phyloP scores from a whole-genome alignment of 2,888 invertebrate species.

The Spilosoma lubricipeda region DNA sequence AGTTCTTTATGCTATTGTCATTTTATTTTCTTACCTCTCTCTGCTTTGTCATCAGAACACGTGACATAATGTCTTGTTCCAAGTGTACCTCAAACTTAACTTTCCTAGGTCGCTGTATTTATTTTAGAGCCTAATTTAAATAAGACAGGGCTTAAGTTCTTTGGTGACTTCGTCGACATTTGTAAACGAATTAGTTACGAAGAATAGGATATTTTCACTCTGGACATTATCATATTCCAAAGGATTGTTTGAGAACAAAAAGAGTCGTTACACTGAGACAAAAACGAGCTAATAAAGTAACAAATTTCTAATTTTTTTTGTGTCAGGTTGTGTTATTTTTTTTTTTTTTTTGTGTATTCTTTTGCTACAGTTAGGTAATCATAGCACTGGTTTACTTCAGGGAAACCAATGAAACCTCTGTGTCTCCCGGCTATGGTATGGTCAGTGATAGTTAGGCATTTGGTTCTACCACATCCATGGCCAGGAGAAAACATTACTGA shows the following conservation, averaged over 20 bases:
- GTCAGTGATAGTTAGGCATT: neutral
- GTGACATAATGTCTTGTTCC: slow-evolving; percentile 15
- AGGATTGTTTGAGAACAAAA: slow-evolving; percentile 43
- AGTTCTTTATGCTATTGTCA: neutral
- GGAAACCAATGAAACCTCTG: neutral
- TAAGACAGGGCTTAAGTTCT: slow-evolving; percentile 81
- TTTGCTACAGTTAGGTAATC: too few relatives aligned
- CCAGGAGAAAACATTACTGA: neutral
- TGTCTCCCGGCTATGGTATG: neutral
- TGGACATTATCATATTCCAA: slow-evolving; percentile 60
- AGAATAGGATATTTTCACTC: slow-evolving; percentile 66
- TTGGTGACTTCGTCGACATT: slow-evolving; percentile 77
- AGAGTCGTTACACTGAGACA: neutral
- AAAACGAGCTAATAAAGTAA: neutral
- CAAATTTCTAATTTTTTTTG: neutral
- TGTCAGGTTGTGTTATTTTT: too few relatives aligned
- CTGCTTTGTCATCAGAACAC: slow-evolving; percentile 33
- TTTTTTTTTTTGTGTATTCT: too few relatives aligned
- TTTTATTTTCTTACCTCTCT: neutral
- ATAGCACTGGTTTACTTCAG: too few relatives aligned
- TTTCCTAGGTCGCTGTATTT: slow-evolving; percentile 71
- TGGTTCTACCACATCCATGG: neutral
- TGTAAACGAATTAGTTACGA: slow-evolving; percentile 80
- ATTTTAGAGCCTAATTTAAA: slow-evolving; percentile 84
- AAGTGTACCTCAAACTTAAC: slow-evolving; percentile 33